Conservation (phyloP, 2,113 vertebrate species). For the Odontesthes bonariensis region DNA sequence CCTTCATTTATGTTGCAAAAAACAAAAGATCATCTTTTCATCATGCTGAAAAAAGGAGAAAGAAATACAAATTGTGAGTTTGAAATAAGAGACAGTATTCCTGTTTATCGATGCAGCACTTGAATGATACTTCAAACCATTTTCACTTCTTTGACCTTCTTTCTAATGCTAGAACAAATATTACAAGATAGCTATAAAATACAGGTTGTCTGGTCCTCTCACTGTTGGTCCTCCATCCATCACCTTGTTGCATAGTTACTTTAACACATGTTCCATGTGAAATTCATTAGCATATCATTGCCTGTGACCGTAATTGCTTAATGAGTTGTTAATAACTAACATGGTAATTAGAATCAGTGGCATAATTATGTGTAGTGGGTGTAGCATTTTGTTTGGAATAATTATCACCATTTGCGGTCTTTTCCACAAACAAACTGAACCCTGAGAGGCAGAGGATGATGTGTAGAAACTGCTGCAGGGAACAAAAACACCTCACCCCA, state of each 20-base stretch:
- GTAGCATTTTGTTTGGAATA: conserved; percentile 76
- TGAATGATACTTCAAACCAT: not conserved
- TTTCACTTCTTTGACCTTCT: not conserved
- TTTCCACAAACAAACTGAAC: conserved; percentile 69
- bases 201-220: not conserved
- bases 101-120: not conserved
- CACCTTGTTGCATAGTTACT: conserved; percentile 51
- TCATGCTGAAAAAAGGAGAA: too few species aligned
- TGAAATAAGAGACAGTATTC: not conserved
- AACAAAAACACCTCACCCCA: conserved; percentile 40
- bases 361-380: conserved; percentile 82
- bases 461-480: conserved; percentile 32
- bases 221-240: conserved; percentile 27
- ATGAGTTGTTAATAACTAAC: conserved; percentile 83
- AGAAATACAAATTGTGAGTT: not conserved
- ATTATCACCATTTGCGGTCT: conserved; percentile 68
- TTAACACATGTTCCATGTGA: conserved; percentile 64
- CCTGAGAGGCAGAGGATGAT: conserved; percentile 41
- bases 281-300: conserved; percentile 82
- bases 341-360: conserved; percentile 84
- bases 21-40: too few species aligned
- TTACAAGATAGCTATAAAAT: too few species aligned
- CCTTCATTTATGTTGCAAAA: too few species aligned
- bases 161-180: not conserved
- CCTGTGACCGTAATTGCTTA: conserved; percentile 82